Evolutionary conservation across 2,797 vertebrate genomes (phyloP).

Genomic region (Xerus rutilus): DNA sequence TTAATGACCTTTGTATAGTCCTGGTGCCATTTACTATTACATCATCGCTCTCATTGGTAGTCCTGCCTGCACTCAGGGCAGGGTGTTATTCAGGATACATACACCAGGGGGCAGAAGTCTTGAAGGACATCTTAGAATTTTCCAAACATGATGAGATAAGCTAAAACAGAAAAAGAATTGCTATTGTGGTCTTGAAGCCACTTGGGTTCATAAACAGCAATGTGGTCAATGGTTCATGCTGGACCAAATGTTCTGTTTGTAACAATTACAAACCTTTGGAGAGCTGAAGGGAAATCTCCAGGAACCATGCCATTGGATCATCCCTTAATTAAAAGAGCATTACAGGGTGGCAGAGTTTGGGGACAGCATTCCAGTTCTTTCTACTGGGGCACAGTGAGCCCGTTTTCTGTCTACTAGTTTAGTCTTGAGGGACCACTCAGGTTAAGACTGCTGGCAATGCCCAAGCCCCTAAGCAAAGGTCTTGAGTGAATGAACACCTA

Average conservation of each 20-base stretch:
- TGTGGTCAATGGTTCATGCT: neutral
- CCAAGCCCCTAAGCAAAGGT: neutral
- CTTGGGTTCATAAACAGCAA: neutral
- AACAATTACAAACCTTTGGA: neutral
- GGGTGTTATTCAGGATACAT: neutral
- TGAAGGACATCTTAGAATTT: neutral
- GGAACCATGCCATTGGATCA: neutral
- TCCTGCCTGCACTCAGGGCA: neutral
- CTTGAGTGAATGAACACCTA: neutral
- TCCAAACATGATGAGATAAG: neutral
- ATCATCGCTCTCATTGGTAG: neutral
- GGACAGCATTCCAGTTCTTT: neutral
- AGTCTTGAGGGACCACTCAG: neutral
- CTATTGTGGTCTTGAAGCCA: neutral
- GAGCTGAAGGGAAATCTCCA: neutral
- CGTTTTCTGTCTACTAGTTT: neutral
- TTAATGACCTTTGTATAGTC: slow-evolving; percentile 32
- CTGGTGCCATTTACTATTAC: neutral
- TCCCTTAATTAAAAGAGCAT: neutral
- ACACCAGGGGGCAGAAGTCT: neutral
- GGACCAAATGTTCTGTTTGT: neutral
- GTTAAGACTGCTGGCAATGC: neutral
- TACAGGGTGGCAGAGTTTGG: neutral
- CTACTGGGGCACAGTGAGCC: neutral
- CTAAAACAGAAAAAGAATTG: neutral